Percentiles rank a stretch among this genome's conserved stretches.
Conservation (phyloP, 2,888 invertebrate genomes). For the Phengaris alcon region DNA sequence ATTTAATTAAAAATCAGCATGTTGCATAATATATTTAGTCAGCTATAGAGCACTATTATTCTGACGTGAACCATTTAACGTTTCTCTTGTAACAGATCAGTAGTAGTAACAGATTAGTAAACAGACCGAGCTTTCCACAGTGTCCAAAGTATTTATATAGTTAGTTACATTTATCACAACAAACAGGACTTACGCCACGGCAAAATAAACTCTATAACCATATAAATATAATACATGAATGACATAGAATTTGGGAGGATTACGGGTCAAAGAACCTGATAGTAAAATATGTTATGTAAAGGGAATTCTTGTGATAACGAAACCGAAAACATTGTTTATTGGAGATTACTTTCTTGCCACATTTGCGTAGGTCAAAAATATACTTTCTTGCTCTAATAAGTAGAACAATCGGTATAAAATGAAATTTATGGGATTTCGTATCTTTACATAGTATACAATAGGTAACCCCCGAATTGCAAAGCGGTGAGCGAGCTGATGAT, state of each 20-base stretch:
- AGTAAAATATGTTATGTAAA: not conserved
- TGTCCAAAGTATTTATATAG: not conserved
- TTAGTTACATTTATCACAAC: not conserved
- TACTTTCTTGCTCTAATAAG: not conserved
- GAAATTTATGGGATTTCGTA: too few relatives aligned
- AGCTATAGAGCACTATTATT: not conserved
- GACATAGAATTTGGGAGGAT: slow-evolving; percentile 1
- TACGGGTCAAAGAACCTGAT: slow-evolving; percentile 18
- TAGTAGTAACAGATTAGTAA: too few relatives aligned
- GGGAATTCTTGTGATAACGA: not conserved
- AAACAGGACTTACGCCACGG: not conserved
- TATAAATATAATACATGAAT: too few relatives aligned
- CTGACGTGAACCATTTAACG: not conserved
- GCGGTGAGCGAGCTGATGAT: too few relatives aligned
- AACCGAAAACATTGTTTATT: not conserved
- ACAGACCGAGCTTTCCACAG: not conserved
- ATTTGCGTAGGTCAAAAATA: not conserved
- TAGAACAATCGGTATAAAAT: too few relatives aligned
- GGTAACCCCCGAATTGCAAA: too few relatives aligned
- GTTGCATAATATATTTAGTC: too few relatives aligned
- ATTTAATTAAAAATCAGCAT: too few relatives aligned
- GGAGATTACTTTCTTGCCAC: not conserved
- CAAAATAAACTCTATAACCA: not conserved
- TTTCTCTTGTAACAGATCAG: not conserved
- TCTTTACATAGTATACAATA: too few relatives aligned